These are phyloP conservation scores for Glyptemys insculpta DNA, from an alignment of 2,797 vertebrate species.

Conservation along the genomic window DNA sequence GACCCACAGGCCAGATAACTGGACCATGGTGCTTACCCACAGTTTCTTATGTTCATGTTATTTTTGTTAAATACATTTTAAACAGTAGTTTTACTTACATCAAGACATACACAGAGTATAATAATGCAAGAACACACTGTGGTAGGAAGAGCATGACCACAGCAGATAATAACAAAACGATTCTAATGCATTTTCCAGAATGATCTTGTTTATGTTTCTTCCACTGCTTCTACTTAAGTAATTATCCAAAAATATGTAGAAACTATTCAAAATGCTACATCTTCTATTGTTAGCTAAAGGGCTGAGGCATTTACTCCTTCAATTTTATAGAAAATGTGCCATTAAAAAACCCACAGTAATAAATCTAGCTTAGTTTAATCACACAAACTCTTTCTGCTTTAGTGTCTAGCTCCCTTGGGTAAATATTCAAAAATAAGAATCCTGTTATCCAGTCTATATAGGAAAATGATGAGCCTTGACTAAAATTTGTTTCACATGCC, in stretches of 20 bases:
- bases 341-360: conserved; percentile 7
- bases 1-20: not conserved
- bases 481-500: not conserved
- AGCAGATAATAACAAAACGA: conserved; percentile 7
- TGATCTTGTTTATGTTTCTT: not conserved
- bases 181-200: not conserved
- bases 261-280: conserved; percentile 34
- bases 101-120: not conserved
- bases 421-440: not conserved
- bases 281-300: not conserved
- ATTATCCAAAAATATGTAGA: conserved; percentile 17
- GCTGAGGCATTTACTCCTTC: not conserved
- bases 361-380: conserved; percentile 32
- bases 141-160: not conserved
- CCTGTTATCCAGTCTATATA: not conserved
- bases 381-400: not conserved
- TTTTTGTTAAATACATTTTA: not conserved
- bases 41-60: not conserved
- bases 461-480: not conserved
- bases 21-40: not conserved
- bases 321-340: not conserved
- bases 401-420: not conserved
- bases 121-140: not conserved
- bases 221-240: conserved; percentile 31
- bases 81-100: not conserved